These are phyloP conservation scores for Coregonus ussuriensis DNA, from an alignment of 2,797 vertebrate genomes.

Conservation along the genomic window DNA sequence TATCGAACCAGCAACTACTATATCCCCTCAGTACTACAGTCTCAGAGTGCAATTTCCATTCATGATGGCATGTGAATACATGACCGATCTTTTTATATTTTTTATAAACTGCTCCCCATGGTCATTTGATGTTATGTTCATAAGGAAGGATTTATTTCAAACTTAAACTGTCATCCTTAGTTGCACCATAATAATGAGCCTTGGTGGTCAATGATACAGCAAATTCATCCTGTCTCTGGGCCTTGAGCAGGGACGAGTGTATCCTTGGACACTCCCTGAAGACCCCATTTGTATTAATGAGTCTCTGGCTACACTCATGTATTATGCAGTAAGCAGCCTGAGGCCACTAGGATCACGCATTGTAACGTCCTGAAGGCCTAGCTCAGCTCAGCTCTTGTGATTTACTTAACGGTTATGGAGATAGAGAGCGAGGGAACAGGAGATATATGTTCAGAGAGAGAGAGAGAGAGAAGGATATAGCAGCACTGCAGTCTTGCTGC, in stretches of 20 bases:
- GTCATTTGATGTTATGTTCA: no score
- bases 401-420: conserved; percentile 20
- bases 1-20: background rate
- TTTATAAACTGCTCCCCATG: no score
- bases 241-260: conserved; percentile 16
- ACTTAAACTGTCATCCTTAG: background rate
- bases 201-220: conserved; percentile 9
- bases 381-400: conserved; percentile 16
- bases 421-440: background rate
- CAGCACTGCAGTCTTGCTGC: conserved; percentile 10
- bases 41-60: conserved; percentile 1
- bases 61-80: background rate
- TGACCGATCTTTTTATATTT: no score
- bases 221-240: conserved; percentile 25
- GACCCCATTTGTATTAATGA: conserved; percentile 52
- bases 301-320: conserved; percentile 33
- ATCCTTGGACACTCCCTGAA: conserved; percentile 48
- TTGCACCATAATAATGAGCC: background rate
- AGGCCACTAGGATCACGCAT: conserved; percentile 30
- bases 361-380: conserved; percentile 20
- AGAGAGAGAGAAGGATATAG: background rate
- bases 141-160: background rate
- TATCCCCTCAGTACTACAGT: no score
- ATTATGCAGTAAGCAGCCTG: conserved; percentile 46
- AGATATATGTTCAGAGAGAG: background rate